These are phyloP conservation scores for Solea senegalensis DNA, from an alignment of 2,113 vertebrate genomes.

Conservation along the genomic window DNA sequence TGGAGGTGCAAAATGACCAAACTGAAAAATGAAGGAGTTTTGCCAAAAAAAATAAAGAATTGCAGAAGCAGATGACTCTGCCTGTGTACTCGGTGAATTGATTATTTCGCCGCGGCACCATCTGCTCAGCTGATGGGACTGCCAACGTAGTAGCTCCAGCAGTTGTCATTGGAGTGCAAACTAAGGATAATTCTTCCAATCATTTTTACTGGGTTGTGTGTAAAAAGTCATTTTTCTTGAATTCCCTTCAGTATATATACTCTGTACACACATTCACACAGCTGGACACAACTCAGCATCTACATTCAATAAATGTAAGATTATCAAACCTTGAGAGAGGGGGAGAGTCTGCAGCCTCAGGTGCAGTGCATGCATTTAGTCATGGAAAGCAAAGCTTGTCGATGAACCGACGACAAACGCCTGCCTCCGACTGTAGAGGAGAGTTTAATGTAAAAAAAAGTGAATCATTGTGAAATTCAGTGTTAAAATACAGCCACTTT, in stretches of 20 bases:
- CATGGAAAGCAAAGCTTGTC: neutral
- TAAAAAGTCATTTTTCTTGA: neutral
- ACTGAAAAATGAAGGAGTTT: too few species aligned
- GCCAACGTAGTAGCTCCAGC: neutral
- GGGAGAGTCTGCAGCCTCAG: neutral
- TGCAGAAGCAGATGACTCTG: too few species aligned
- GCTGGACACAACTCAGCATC: neutral
- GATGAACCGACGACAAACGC: too few species aligned
- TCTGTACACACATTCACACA: neutral
- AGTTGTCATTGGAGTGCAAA: neutral
- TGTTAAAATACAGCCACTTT: neutral
- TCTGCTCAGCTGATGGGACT: constrained; percentile 3
- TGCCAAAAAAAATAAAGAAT: too few species aligned
- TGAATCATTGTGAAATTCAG: too few species aligned
- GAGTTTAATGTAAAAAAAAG: too few species aligned
- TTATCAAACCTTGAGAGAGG: too few species aligned
- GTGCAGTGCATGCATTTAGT: neutral
- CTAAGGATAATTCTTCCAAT: neutral
- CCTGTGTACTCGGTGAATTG: neutral
- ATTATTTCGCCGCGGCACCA: neutral
- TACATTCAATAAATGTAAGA: neutral
- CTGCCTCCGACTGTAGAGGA: too few species aligned
- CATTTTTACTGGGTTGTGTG: neutral
- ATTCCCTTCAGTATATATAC: too few species aligned
- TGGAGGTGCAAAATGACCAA: too few species aligned